Evolutionary conservation across 1,140 invertebrate species (phyloP).

Genomic region (Oedothorax gibbosus): DNA sequence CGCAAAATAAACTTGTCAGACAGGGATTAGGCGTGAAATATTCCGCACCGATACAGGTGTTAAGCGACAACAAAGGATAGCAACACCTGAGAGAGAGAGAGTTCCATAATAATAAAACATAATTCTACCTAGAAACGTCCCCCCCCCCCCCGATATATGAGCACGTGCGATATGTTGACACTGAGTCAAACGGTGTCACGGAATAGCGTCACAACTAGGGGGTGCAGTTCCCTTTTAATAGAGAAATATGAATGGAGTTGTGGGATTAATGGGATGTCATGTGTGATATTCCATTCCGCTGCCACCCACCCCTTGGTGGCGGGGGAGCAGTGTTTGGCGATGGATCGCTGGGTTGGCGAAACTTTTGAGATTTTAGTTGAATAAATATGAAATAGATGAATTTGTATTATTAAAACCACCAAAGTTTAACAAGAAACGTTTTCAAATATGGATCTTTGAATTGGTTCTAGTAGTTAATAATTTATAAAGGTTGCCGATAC

Average conservation of each 20-base stretch:
- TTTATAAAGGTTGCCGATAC: no score
- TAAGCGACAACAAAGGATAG: conserved; percentile 1
- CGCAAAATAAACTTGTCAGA: conserved; percentile 50
- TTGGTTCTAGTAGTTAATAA: no score
- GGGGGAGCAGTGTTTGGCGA: background rate
- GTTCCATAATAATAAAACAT: conserved; percentile 1
- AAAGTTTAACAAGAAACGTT: no score
- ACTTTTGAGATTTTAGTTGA: no score
- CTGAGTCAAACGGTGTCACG: conserved; percentile 37
- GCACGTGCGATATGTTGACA: conserved; percentile 59
- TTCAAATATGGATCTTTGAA: no score
- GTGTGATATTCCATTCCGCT: conserved; percentile 26
- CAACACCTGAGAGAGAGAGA: conserved; percentile 14
- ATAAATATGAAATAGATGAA: no score
- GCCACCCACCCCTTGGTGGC: background rate
- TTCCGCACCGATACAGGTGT: conserved; percentile 43
- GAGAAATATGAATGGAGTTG: conserved; percentile 55
- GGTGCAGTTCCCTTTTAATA: conserved; percentile 23
- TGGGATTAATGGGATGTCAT: conserved; percentile 51
- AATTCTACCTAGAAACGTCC: background rate
- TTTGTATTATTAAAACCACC: no score
- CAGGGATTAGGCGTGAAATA: conserved; percentile 43
- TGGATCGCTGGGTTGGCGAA: background rate
- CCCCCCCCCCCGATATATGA: background rate
- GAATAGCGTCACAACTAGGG: conserved; percentile 36